A percentile compares a stretch with the other conserved stretches of the same genome.
phyloP scores from a whole-genome alignment of 2,113 vertebrate genomes.

The Rhinichthys klamathensis region DNA sequence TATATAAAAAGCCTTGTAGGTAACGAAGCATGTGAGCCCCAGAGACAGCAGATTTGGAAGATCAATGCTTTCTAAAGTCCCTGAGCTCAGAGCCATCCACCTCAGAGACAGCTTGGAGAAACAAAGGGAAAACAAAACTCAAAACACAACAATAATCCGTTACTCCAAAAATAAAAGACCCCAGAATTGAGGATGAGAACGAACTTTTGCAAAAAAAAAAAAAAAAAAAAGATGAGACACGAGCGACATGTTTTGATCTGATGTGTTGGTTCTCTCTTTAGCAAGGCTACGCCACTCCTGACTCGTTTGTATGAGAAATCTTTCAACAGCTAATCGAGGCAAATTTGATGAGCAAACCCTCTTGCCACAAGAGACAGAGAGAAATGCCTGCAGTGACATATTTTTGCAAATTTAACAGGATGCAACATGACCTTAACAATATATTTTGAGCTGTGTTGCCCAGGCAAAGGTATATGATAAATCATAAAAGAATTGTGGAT shows the following conservation, averaged over 20 bases:
- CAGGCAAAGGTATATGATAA: constrained; percentile 15
- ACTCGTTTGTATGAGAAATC: constrained; percentile 6
- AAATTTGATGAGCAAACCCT: constrained; percentile 46
- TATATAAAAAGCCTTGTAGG: not conserved
- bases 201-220: not conserved
- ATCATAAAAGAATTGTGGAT: constrained; percentile 23
- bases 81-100: constrained; percentile 18
- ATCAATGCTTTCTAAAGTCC: constrained; percentile 40
- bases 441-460: constrained; percentile 26
- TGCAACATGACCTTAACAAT: not conserved
- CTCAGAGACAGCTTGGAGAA: constrained; percentile 38
- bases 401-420: not conserved
- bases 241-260: not conserved
- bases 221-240: not conserved
- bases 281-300: not conserved
- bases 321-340: constrained; percentile 12
- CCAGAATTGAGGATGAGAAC: not conserved
- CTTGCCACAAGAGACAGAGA: constrained; percentile 14
- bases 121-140: not conserved
- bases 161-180: constrained; percentile 42
- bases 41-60: constrained; percentile 31
- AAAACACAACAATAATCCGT: constrained; percentile 32
- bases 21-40: not conserved
- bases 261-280: constrained; percentile 9
- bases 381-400: not conserved